A percentile compares a stretch with the other conserved stretches of the same genome.
Conservation (phyloP, 2,113 vertebrate genomes). For the Taurulus bubalis region DNA sequence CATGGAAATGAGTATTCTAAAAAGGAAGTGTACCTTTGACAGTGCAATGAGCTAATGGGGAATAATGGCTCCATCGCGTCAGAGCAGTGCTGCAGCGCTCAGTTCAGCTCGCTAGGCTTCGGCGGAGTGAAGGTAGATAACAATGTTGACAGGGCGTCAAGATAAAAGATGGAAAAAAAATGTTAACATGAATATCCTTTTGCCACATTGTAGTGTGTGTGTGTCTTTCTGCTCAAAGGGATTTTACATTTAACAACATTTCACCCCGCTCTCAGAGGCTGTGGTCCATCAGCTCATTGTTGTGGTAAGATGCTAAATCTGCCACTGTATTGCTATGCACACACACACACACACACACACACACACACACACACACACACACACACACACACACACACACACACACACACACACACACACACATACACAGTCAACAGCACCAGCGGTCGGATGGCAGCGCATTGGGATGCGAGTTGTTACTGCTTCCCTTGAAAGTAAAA, state of each 20-base stretch:
- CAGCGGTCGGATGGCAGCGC: not conserved
- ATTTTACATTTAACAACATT: not conserved
- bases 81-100: not conserved
- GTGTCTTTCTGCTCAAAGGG: not conserved
- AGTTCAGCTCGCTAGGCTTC: not conserved
- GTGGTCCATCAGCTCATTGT: not conserved
- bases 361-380: not conserved
- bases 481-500: slow-evolving; percentile 1
- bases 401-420: slow-evolving; percentile 1
- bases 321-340: not conserved
- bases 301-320: not conserved
- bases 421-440: not conserved
- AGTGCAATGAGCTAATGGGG: not conserved
- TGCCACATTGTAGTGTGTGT: not conserved
- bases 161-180: no score
- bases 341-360: not conserved
- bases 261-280: not conserved
- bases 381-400: not conserved
- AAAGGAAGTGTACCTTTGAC: not conserved
- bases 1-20: not conserved
- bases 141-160: not conserved
- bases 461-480: not conserved
- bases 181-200: not conserved
- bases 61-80: not conserved
- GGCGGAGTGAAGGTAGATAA: slow-evolving; percentile 3